A percentile compares a stretch with the other conserved stretches of the same genome.
Conservation (phyloP, 1,140 invertebrate species). For the Thaumatotibia leucotreta region DNA sequence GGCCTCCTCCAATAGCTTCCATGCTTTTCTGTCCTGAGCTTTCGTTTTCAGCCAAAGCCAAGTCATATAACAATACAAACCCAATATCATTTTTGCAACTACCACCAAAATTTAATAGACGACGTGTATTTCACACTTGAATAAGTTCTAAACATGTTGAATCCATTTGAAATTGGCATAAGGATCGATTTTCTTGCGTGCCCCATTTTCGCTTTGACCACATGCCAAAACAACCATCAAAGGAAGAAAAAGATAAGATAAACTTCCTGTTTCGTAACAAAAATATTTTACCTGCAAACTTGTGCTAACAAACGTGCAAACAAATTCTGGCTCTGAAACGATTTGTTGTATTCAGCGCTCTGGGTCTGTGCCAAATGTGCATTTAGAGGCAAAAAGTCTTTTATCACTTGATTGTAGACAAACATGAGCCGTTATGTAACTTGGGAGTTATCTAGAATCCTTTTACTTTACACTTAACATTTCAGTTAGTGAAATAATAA, state of each 20-base stretch:
- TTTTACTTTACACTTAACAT: not conserved
- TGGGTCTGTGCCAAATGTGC: not conserved
- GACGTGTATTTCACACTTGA: too few relatives aligned
- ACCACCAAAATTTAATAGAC: too few relatives aligned
- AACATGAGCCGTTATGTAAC: not conserved
- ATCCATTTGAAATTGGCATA: too few relatives aligned
- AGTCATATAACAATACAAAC: too few relatives aligned
- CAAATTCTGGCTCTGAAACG: not conserved
- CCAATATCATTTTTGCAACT: too few relatives aligned
- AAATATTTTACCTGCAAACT: constrained; percentile 4
- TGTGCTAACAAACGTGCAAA: not conserved
- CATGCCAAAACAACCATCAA: not conserved
- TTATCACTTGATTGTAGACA: not conserved
- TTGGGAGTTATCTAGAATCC: not conserved
- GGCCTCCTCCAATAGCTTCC: too few relatives aligned
- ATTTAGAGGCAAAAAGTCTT: not conserved
- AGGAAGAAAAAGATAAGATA: not conserved
- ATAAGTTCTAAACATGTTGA: too few relatives aligned
- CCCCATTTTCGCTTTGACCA: not conserved
- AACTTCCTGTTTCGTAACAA: not conserved
- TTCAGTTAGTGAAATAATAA: not conserved
- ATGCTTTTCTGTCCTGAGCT: too few relatives aligned
- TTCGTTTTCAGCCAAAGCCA: too few relatives aligned
- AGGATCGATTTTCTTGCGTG: not conserved
- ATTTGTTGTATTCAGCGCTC: not conserved